These are phyloP conservation scores for Brienomyrus longianalis DNA, from an alignment of 2,113 vertebrate genomes.

Conservation along the genomic window DNA sequence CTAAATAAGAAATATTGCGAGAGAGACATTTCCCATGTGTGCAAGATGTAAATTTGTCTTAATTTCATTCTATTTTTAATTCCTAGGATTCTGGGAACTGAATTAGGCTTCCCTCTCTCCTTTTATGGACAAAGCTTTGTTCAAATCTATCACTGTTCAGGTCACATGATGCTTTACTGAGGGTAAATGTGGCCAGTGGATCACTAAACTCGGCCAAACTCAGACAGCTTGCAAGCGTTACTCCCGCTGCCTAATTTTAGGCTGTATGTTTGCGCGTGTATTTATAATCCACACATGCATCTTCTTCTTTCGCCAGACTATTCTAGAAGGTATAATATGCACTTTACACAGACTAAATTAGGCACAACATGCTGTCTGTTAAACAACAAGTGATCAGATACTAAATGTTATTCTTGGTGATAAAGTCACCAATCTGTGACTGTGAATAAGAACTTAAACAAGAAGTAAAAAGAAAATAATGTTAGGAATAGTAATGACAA, in stretches of 20 bases:
- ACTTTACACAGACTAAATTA: background rate
- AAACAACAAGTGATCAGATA: background rate
- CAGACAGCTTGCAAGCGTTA: background rate
- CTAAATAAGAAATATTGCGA: slow-evolving; percentile 20
- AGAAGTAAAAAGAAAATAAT: background rate
- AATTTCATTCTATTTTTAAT: slow-evolving; percentile 21
- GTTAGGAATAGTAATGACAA: background rate
- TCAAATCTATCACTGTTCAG: background rate
- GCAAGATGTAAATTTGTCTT: background rate
- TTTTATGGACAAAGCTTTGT: background rate
- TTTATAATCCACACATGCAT: background rate
- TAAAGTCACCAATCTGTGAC: background rate
- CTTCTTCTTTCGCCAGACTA: background rate
- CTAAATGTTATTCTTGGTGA: background rate
- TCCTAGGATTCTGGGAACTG: background rate
- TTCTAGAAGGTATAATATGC: background rate
- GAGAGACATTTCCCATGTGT: background rate
- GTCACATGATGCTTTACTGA: background rate
- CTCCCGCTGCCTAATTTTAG: background rate
- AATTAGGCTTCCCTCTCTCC: background rate
- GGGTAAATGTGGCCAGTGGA: background rate
- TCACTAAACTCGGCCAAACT: background rate
- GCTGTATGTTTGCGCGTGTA: background rate
- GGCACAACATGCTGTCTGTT: background rate
- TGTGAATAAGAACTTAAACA: background rate